These are phyloP conservation scores for Cataglyphis albicans DNA, from an alignment of 2,888 invertebrate genomes.

Conservation along the genomic window DNA sequence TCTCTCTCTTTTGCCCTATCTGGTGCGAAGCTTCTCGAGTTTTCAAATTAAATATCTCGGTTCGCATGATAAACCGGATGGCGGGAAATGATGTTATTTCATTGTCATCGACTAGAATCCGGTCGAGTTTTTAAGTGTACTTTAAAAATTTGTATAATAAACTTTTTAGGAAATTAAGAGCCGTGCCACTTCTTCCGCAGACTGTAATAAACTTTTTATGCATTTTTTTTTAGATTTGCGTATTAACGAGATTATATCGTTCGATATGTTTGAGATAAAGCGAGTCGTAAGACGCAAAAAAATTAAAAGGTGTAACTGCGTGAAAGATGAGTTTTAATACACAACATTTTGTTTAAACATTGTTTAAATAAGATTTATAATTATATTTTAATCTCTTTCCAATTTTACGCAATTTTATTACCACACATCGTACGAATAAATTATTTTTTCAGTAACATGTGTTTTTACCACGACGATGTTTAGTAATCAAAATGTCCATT, in stretches of 20 bases:
- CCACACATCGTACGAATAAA: background rate
- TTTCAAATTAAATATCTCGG: constrained; percentile 23
- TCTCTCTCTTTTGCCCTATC: background rate
- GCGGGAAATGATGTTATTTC: background rate
- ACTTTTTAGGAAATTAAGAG: background rate
- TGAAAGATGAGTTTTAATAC: background rate
- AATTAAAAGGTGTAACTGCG: background rate
- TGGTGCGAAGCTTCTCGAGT: background rate
- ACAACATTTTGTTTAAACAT: background rate
- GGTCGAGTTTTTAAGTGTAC: background rate
- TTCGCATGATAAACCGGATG: background rate
- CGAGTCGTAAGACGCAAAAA: background rate
- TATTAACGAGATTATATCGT: background rate
- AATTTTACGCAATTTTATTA: background rate
- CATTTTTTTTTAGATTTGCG: background rate
- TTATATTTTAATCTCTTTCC: background rate
- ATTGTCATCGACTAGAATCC: background rate
- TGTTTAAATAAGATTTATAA: background rate
- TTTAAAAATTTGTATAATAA: constrained; percentile 2
- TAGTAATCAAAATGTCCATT: background rate
- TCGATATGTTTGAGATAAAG: background rate
- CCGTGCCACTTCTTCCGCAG: background rate
- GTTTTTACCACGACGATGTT: background rate
- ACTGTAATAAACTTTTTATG: background rate
- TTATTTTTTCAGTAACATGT: constrained; percentile 11